Base-by-base conservation (phyloP, 1,140 invertebrate species). In the Delia radicum region DNA sequence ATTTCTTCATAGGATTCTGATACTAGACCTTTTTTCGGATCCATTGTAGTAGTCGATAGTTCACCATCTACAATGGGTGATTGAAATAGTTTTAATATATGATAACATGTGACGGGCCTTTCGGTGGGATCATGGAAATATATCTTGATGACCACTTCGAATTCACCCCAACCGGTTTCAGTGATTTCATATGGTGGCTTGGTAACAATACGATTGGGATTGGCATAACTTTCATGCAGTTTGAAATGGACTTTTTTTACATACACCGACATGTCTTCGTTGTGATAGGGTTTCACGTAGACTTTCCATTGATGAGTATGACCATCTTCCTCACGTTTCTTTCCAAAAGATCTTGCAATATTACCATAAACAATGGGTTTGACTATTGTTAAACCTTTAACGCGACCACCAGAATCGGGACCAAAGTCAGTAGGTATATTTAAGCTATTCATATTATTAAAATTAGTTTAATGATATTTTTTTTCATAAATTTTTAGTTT, bases 81-180 rank as follows among this genome's bases (percentile, higher is more conserved):
- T 89, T 97, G 95, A 85, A 99, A 99, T 8, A 99, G 87, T 87
- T 99, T 99, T 10, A 99, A 88, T 65, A 98, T 93, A 83, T 99
- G 97, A 87, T 98, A 98, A 67, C 98, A 90, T 0, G 96, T 98
- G 0, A 98, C 95, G 93, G 98, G 87, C 18, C 97, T 89, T 88
- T 99, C 98, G 86, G 97, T 98, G 6, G 95, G 94, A 90, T 99
- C 98, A 83, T 96, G 92, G 82, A 99, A 99, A 87, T 96, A 97
- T 74, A 99, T 96, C 87, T 99, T 99, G 24, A 99, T 99, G 28
- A 96, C 94, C 79, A 99, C 95, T 88, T 99, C 98, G 88, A 99
- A 99, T 88, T 99, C 98, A 81, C 98, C 98, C 98, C 98, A 99
- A 2, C 98, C 98, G 71, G 98, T 99, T 88, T 99, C 98, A 0